Evolutionary conservation across 2,797 vertebrate genomes (phyloP).

Genomic region (Pteropus rufus): DNA sequence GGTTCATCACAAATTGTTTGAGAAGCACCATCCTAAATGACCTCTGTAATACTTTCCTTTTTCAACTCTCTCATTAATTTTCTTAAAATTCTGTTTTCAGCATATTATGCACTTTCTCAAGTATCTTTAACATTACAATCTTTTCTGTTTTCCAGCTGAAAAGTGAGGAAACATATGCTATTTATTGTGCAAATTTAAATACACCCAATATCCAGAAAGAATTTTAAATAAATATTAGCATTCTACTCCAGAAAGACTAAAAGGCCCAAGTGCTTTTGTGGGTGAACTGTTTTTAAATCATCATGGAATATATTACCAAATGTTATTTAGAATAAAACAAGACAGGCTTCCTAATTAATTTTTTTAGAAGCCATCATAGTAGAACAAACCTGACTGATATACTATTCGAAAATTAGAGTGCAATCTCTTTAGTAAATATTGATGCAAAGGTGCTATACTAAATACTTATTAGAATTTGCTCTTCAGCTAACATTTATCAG

Average conservation of each 20-base stretch:
- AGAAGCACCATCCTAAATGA: neutral
- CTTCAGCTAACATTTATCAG: neutral
- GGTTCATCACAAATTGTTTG: neutral
- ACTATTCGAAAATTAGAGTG: neutral
- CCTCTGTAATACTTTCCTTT: neutral
- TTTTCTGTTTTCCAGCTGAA: neutral
- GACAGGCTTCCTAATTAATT: neutral
- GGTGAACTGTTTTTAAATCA: neutral
- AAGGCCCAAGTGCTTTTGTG: neutral
- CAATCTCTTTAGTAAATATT: neutral
- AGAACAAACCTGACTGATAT: neutral
- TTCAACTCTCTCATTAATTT: neutral
- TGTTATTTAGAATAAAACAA: slow-evolving; percentile 14
- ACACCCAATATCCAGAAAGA: neutral
- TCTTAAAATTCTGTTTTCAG: neutral
- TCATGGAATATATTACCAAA: neutral
- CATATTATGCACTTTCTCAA: neutral
- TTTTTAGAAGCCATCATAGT: neutral
- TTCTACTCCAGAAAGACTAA: neutral
- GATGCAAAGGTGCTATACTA: neutral
- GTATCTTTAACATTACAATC: neutral
- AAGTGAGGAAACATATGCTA: neutral
- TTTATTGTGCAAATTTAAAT: neutral
- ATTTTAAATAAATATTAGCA: slow-evolving; percentile 3
- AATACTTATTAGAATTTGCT: neutral